Conservation (phyloP, 1,140 invertebrate genomes). For the Gerris buenoi region DNA sequence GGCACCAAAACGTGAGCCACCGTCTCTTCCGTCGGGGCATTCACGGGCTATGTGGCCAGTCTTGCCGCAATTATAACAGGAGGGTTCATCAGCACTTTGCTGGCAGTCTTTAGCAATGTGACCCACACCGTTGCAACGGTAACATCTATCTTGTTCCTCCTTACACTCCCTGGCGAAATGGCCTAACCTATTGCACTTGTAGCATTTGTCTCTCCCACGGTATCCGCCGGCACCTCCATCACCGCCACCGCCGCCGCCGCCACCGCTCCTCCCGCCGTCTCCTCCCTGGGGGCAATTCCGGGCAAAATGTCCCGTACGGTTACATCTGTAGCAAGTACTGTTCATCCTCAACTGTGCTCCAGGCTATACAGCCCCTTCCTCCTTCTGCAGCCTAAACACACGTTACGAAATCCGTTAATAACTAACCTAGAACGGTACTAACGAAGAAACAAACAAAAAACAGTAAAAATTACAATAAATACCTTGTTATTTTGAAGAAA, state of each 20-base stretch:
- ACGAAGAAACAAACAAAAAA: background rate
- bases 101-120: slow-evolving; percentile 82
- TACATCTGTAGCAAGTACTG: slow-evolving; percentile 77
- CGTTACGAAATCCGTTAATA: background rate
- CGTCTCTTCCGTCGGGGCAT: slow-evolving; percentile 54
- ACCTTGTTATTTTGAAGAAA: background rate
- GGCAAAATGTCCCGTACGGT: slow-evolving; percentile 70
- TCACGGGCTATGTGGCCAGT: slow-evolving; percentile 76
- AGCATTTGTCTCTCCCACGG: slow-evolving; percentile 66
- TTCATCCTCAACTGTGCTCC: slow-evolving; percentile 37
- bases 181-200: slow-evolving; percentile 85
- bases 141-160: slow-evolving; percentile 65
- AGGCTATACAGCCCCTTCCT: slow-evolving; percentile 32
- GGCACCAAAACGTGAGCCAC: slow-evolving; percentile 35
- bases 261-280: slow-evolving; percentile 7
- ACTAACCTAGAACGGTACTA: background rate
- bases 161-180: slow-evolving; percentile 86
- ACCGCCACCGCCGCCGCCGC: slow-evolving; percentile 30
- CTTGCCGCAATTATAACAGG: slow-evolving; percentile 80
- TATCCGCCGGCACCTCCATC: slow-evolving; percentile 35
- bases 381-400: slow-evolving; percentile 6
- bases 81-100: slow-evolving; percentile 58
- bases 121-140: slow-evolving; percentile 66
- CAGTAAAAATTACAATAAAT: background rate
- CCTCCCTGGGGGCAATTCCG: slow-evolving; percentile 55